Base-by-base conservation (phyloP, 2,797 vertebrate species). In the Diceros bicornis region DNA sequence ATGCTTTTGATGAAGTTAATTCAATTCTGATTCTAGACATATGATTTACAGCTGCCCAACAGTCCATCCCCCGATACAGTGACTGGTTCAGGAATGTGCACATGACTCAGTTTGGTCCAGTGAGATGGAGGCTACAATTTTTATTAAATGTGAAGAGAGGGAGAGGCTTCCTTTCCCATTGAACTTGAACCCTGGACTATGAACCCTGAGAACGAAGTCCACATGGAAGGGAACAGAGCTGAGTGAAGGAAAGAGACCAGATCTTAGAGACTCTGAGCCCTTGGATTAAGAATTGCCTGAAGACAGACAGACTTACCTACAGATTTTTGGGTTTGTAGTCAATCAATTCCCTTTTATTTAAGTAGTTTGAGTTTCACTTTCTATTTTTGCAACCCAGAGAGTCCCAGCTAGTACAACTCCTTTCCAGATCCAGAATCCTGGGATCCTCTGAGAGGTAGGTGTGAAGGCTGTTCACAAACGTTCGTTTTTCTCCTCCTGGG, bases 1-100 rank as follows among this genome's bases (percentile, higher is more conserved):
- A 55, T 59, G 27, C 25, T 93, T 97, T 62, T 83, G 37, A 89
- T 57, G 68, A 82, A 79, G 13, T 93, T 95, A 85, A 79, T 94
- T 86, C 27, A 47, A 14, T 34, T 75, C 44, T 32, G 14, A 44
- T 68, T 81, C 88, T 8, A 29, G 71, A 32, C 23, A 7, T 41
- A 47, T 27, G 81, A 71, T 52, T 41, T 25, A 83, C 61, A 20
- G 1, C 18, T n/a, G 47, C 52, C 68, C 23, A 66, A 68, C 25
- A 29, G 55, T 74, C 29, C 29, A 55, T 55, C 9, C 20, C 64
- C 10, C 61, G 81, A 47, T 17, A 23, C 12, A 84, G 34, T 55
- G 87, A 84, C 57, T 34, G 55, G 74, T 89, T 89, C 34, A 78
- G 34, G 57, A 93, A 66, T 34, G n/a, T n/a, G 37, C 32, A 64